Base-by-base conservation (phyloP, 2,113 vertebrate genomes). In the Microtus oregoni region DNA sequence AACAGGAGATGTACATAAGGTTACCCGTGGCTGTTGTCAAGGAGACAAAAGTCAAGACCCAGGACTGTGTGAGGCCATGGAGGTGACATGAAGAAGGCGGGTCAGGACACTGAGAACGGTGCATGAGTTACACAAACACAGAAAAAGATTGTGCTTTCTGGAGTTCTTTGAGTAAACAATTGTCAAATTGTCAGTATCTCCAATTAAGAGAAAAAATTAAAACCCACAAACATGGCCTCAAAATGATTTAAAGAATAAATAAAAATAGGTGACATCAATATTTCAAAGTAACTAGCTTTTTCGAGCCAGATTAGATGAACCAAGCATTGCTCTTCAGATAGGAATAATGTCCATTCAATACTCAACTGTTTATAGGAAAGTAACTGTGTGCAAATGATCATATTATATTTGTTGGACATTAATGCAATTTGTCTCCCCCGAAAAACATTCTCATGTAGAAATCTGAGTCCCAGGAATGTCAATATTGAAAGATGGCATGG, bases 201-300 rank as follows among this genome's bases (percentile, higher is more conserved):
- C 58, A 55, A 15, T 86, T 76, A 79, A 91, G 32, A 7, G 5
- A 38, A 55, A 83, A 13, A 12, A 15, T 58, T 38, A 55, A n/a
- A 28, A 35, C 0, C 0, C 5, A 67, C 24, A 67, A 70, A 76
- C 19, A 11, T 58, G 26, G 38, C 8, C 9, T n/a, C 91, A 20
- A 47, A 73, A 55, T n/a, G 22, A 76, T 44, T 95, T 93, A 63
- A 94, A 79, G 47, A 85, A 76, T 17, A 47, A 76, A 90, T 96
- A 63, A 96, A 96, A 92, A 83, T 11, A 94, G 9, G 55, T 88
- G 90, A 28, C 72, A 24, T 67, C 7, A 13, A 93, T 28, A 44
- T 81, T 72, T 38, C 14, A 10, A 73, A 87, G 44, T 67, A 68
- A 14, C 63, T 78, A 52, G 17, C 11, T 75, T 58, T 89, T 65